Percentiles rank a stretch among this genome's conserved stretches.
These are phyloP conservation scores for Caenorhabditis sulstoni DNA, from an alignment of 2,888 invertebrate species.

Conservation along the genomic window DNA sequence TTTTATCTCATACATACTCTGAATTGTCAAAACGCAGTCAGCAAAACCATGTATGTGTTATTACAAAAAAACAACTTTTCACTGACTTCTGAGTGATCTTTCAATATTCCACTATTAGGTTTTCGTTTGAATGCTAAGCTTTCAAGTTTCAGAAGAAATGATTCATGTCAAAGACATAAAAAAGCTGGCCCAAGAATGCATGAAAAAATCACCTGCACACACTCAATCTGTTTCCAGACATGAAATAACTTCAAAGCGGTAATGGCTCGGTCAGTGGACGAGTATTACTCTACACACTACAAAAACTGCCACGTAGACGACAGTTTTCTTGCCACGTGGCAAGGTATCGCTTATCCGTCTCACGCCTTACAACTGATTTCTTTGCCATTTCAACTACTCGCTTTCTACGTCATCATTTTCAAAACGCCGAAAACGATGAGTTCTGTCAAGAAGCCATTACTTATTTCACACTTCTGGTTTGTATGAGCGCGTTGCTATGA, in stretches of 20 bases:
- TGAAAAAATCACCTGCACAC: too few species aligned
- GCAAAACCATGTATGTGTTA: too few species aligned
- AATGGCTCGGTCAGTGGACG: neutral
- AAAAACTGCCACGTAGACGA: neutral
- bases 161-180: too few species aligned
- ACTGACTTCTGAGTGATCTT: too few species aligned
- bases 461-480: neutral
- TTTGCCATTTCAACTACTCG: neutral
- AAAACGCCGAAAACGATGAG: constrained; percentile 1
- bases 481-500: neutral
- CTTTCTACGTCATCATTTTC: neutral
- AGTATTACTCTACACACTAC: constrained; percentile 6
- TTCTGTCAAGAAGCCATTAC: constrained; percentile 1
- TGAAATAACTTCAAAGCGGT: neutral
- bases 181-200: too few species aligned
- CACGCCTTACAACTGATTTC: neutral
- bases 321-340: neutral
- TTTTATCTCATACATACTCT: too few species aligned
- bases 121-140: too few species aligned
- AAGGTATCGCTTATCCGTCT: neutral
- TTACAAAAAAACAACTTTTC: too few species aligned
- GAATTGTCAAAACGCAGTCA: too few species aligned
- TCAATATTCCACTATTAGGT: too few species aligned
- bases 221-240: too few species aligned
- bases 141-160: too few species aligned